These are phyloP conservation scores for Scortum barcoo DNA, from an alignment of 2,113 vertebrate species.

Conservation along the genomic window DNA sequence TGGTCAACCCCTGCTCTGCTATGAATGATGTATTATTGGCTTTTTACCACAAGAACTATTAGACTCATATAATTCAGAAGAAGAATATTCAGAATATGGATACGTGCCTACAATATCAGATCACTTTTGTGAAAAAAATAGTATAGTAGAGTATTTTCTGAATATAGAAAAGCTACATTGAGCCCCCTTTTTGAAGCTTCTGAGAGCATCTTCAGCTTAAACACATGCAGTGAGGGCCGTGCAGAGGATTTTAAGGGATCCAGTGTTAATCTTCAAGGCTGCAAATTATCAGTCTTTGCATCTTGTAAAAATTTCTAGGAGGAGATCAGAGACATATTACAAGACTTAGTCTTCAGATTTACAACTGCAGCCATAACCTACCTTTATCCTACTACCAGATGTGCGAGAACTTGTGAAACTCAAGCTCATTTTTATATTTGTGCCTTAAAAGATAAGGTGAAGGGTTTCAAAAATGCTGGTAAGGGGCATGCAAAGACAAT, in stretches of 20 bases:
- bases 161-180: too few relatives aligned
- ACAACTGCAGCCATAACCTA: slow-evolving; percentile 33
- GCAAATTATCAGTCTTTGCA: slow-evolving; percentile 39
- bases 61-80: not conserved
- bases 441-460: slow-evolving; percentile 6
- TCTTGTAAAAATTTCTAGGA: slow-evolving; percentile 32
- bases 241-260: slow-evolving; percentile 7
- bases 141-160: not conserved
- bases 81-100: not conserved
- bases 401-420: slow-evolving; percentile 68
- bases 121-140: not conserved
- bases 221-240: not conserved
- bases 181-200: not conserved
- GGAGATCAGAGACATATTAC: slow-evolving; percentile 9
- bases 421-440: slow-evolving; percentile 46
- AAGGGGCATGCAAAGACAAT: not conserved
- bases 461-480: not conserved
- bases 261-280: not conserved
- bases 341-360: slow-evolving; percentile 45
- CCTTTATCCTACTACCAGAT: slow-evolving; percentile 62
- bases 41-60: not conserved
- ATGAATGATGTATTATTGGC: slow-evolving; percentile 15
- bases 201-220: not conserved
- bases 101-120: not conserved
- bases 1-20: slow-evolving; percentile 39